Evolutionary conservation across 2,888 invertebrate species (phyloP).

Genomic region (Acleris laterana): DNA sequence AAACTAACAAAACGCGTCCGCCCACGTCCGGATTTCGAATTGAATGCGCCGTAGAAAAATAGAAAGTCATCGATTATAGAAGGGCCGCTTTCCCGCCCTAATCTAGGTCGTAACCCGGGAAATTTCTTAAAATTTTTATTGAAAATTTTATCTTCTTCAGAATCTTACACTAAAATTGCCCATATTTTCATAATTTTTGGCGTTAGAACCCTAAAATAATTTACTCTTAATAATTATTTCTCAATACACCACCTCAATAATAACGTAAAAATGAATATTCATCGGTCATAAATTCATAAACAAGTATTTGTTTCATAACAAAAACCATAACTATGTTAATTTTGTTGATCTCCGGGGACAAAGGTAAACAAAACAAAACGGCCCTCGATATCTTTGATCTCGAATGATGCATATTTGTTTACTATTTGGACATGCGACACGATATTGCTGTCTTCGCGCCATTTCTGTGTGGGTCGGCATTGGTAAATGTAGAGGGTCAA

Average conservation of each 20-base stretch:
- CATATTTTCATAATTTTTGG: no score
- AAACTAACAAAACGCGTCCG: constrained; percentile 67
- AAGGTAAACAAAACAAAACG: constrained; percentile 32
- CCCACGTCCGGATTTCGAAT: constrained; percentile 74
- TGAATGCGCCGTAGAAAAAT: constrained; percentile 78
- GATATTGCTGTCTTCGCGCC: constrained; percentile 27
- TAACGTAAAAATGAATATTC: not conserved
- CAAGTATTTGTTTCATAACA: no score
- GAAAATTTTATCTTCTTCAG: not conserved
- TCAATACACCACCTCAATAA: not conserved
- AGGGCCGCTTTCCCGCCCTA: constrained; percentile 74
- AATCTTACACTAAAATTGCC: no score
- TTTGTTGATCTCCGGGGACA: constrained; percentile 3
- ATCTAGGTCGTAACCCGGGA: constrained; percentile 64
- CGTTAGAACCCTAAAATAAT: not conserved
- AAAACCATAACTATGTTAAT: not conserved
- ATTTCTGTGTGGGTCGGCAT: constrained; percentile 26
- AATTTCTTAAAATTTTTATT: constrained; percentile 17
- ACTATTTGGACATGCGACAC: constrained; percentile 25
- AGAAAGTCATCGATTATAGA: constrained; percentile 77
- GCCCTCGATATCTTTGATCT: constrained; percentile 32
- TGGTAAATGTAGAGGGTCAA: constrained; percentile 8
- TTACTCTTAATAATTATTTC: not conserved
- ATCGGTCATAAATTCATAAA: not conserved
- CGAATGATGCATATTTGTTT: constrained; percentile 24